Percentiles rank a stretch among this genome's conserved stretches.
Conservation (phyloP, 2,113 vertebrate species). For the Struthidea cinerea region DNA sequence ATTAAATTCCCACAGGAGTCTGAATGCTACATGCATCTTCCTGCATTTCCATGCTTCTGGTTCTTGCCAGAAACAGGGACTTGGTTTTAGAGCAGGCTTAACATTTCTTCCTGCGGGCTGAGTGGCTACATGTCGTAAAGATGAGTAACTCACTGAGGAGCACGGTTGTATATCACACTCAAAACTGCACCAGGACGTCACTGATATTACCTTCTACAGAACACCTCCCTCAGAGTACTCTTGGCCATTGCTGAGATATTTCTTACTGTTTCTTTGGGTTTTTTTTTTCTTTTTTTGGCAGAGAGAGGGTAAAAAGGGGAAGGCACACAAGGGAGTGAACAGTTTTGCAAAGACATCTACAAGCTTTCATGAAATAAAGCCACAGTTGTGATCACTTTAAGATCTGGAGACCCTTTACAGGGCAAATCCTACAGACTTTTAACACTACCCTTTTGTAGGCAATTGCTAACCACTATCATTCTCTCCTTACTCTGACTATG, state of each 20-base stretch:
- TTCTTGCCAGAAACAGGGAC: background rate
- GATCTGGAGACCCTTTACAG: background rate
- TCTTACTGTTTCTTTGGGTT: background rate
- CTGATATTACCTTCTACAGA: background rate
- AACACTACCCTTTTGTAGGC: background rate
- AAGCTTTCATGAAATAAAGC: background rate
- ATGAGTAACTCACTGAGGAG: background rate
- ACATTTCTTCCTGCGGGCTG: background rate
- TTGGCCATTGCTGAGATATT: background rate
- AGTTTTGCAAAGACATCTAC: background rate
- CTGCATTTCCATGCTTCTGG: background rate
- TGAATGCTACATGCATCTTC: background rate
- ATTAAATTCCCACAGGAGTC: background rate
- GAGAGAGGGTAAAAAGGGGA: background rate
- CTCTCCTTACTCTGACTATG: background rate
- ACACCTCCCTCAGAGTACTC: background rate
- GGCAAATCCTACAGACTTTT: background rate
- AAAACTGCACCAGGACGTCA: background rate
- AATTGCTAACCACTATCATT: background rate
- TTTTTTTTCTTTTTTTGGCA: background rate
- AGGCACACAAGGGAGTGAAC: background rate
- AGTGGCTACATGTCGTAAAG: background rate
- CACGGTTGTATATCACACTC: accelerated
- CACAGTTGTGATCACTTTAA: background rate
- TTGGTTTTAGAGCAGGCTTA: background rate